These are phyloP conservation scores for Tragelaphus eurycerus DNA, from an alignment of 2,797 vertebrate genomes.

Conservation along the genomic window DNA sequence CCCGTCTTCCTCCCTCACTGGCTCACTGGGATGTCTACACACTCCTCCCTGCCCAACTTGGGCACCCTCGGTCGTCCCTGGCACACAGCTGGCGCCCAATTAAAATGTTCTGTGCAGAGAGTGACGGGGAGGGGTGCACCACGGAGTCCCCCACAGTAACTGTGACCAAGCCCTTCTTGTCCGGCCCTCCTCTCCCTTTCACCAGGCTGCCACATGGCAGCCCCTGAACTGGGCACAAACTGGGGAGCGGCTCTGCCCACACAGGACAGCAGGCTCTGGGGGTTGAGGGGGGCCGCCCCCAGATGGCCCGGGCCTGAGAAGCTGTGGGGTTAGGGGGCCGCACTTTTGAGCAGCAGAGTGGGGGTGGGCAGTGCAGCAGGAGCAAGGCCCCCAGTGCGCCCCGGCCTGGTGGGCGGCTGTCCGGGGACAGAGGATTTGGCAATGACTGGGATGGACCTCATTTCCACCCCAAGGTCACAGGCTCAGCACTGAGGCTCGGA, in stretches of 20 bases:
- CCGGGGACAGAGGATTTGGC: neutral
- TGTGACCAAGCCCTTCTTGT: neutral
- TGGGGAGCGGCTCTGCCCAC: neutral
- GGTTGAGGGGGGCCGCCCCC: neutral
- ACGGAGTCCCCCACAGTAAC: neutral
- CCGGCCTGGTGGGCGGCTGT: rapidly evolving
- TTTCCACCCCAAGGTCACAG: neutral
- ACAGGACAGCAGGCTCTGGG: neutral
- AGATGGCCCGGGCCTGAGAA: neutral
- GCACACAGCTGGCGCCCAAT: neutral
- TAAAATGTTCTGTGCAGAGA: neutral
- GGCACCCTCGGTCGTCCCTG: neutral
- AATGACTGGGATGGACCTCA: neutral
- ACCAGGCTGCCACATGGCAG: neutral
- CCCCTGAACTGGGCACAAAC: neutral
- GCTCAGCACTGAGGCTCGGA: neutral
- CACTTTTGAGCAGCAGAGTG: neutral
- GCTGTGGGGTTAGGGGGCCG: neutral
- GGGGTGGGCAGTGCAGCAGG: neutral
- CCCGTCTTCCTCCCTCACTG: neutral
- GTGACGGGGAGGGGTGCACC: neutral
- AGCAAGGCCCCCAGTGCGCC: neutral
- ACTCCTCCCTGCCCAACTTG: too few species aligned
- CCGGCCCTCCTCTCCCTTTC: neutral
- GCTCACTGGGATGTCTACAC: neutral